Conservation (phyloP, 2,113 vertebrate species). For the Andinoacara biseriatus region DNA sequence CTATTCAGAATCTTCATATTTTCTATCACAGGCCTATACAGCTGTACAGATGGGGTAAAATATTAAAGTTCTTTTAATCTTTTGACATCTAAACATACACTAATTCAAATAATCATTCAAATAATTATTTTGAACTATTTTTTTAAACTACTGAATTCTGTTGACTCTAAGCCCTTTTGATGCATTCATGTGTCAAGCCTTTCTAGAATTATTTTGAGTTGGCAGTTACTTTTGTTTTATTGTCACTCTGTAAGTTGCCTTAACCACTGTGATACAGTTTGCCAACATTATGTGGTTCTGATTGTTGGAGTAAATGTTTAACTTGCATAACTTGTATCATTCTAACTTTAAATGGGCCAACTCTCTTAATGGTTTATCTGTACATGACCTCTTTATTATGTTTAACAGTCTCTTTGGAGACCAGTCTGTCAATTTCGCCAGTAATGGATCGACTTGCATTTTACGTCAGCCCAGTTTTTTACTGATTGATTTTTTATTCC, state of each 20-base stretch:
- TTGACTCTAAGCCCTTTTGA: background rate
- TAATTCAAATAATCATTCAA: background rate
- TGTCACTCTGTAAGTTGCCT: background rate
- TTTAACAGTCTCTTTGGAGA: constrained; percentile 13
- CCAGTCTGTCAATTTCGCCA: constrained; percentile 40
- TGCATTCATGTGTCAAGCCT: background rate
- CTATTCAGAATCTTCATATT: background rate
- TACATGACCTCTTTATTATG: constrained; percentile 39
- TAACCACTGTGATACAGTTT: background rate
- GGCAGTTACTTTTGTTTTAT: background rate
- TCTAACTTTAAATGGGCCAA: background rate
- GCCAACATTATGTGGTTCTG: background rate
- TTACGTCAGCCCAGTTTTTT: constrained; percentile 48
- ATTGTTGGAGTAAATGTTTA: constrained; percentile 25
- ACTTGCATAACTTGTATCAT: constrained; percentile 3
- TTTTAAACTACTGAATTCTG: background rate
- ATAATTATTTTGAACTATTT: background rate
- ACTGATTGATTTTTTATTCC: constrained; percentile 38
- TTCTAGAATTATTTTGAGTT: background rate
- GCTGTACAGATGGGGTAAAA: too few species aligned
- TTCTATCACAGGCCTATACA: too few species aligned
- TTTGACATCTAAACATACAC: background rate
- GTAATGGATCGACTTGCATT: constrained; percentile 23
- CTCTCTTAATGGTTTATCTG: constrained; percentile 15
- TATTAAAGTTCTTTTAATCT: background rate